Conservation (phyloP, 2,797 vertebrate species). For the Tangara arthus region DNA sequence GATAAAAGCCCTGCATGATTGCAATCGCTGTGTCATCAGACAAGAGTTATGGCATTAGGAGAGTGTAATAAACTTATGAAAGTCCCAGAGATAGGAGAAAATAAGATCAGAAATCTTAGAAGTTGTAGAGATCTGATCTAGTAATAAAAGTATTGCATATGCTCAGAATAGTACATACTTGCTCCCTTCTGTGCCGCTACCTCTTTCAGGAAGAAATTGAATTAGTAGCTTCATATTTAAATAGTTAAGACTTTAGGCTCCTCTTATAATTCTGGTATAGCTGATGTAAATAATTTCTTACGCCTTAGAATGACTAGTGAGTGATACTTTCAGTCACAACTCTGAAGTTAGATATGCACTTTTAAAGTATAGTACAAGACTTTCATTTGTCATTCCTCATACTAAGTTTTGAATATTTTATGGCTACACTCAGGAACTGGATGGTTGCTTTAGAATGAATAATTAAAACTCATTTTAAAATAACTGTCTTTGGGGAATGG, state of each 20-base stretch:
- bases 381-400: constrained; percentile 56
- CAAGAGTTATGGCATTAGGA: background rate
- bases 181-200: background rate
- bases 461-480: constrained; percentile 63
- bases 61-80: background rate
- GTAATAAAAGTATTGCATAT: background rate
- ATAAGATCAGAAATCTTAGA: background rate
- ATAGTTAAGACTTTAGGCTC: background rate
- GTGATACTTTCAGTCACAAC: background rate
- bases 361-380: background rate
- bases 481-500: constrained; percentile 39
- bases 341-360: background rate
- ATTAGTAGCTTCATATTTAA: background rate
- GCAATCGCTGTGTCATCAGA: background rate
- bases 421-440: constrained; percentile 9
- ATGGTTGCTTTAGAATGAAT: constrained; percentile 41
- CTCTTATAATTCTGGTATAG: background rate
- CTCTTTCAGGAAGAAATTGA: background rate
- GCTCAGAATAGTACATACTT: background rate
- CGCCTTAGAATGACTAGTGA: background rate
- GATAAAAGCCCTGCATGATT: background rate
- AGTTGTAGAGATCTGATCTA: background rate
- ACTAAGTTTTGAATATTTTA: constrained; percentile 46
- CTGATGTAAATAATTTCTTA: background rate
- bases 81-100: background rate